A percentile compares a stretch with the other conserved stretches of the same genome.
phyloP scores from a whole-genome alignment of 2,888 invertebrate species.

The Calliphora vomitoria region DNA sequence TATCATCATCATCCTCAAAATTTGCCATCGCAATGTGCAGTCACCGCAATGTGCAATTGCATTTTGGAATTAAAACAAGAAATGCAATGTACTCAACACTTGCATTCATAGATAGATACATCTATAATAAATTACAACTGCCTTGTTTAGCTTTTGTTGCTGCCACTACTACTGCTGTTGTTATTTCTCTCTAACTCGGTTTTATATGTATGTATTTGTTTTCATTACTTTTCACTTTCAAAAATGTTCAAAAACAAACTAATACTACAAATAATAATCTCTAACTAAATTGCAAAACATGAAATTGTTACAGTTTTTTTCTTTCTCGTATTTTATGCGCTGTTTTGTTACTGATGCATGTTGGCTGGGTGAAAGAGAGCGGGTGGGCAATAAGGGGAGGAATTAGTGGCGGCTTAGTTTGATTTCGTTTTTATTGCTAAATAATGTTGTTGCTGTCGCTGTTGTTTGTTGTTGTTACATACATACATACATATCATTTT shows the following conservation, averaged over 20 bases:
- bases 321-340: neutral
- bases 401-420: slow-evolving; percentile 1
- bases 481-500: neutral
- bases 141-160: neutral
- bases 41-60: slow-evolving; percentile 28
- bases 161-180: neutral
- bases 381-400: neutral
- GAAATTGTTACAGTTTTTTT: slow-evolving; percentile 58
- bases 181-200: slow-evolving; percentile 11
- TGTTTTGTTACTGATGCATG: neutral
- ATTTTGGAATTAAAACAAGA: slow-evolving; percentile 49
- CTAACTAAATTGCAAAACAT: slow-evolving; percentile 57
- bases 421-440: slow-evolving; percentile 22
- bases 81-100: slow-evolving; percentile 26
- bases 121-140: slow-evolving; percentile 40
- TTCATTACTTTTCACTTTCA: slow-evolving; percentile 68
- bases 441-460: slow-evolving; percentile 22
- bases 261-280: slow-evolving; percentile 46
- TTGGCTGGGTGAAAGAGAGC: neutral
- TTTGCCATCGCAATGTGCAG: slow-evolving; percentile 10
- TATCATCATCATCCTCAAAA: slow-evolving; percentile 3
- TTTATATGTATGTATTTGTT: slow-evolving; percentile 30
- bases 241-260: slow-evolving; percentile 36
- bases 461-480: neutral
- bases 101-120: neutral